Evolutionary conservation across 2,113 vertebrate genomes (phyloP).

Genomic region (Uropsilus gracilis): DNA sequence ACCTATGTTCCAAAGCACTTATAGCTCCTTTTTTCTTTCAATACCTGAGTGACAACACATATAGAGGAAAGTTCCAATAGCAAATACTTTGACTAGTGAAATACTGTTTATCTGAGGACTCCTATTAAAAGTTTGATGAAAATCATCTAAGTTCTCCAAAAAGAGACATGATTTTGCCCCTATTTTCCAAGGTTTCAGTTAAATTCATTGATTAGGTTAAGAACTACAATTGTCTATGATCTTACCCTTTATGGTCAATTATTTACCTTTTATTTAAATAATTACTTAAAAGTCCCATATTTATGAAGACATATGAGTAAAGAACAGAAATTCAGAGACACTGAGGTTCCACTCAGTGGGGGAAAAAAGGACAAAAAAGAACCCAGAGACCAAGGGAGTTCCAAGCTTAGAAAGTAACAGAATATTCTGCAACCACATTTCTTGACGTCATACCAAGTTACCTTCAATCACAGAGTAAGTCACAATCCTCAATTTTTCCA

Average conservation of each 20-base stretch:
- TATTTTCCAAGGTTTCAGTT: background rate
- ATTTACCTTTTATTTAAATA: background rate
- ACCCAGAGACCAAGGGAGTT: background rate
- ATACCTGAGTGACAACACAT: background rate
- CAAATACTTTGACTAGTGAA: background rate
- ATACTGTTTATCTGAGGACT: background rate
- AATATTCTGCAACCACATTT: background rate
- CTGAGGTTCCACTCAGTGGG: background rate
- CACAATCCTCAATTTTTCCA: too few species aligned
- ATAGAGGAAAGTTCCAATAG: background rate
- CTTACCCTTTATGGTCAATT: background rate
- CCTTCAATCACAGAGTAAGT: background rate
- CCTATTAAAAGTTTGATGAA: slow-evolving; percentile 1
- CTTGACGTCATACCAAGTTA: background rate
- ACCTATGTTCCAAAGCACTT: background rate
- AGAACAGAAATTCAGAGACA: background rate
- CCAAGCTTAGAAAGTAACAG: background rate
- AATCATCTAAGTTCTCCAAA: background rate
- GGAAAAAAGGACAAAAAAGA: background rate
- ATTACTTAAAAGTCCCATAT: background rate
- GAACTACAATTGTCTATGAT: background rate
- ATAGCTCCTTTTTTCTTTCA: background rate
- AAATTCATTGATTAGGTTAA: background rate
- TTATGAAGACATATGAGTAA: background rate
- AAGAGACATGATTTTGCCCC: background rate